phyloP scores from a whole-genome alignment of 1,140 invertebrate genomes.

The Mycetomoellerius zeteki region DNA sequence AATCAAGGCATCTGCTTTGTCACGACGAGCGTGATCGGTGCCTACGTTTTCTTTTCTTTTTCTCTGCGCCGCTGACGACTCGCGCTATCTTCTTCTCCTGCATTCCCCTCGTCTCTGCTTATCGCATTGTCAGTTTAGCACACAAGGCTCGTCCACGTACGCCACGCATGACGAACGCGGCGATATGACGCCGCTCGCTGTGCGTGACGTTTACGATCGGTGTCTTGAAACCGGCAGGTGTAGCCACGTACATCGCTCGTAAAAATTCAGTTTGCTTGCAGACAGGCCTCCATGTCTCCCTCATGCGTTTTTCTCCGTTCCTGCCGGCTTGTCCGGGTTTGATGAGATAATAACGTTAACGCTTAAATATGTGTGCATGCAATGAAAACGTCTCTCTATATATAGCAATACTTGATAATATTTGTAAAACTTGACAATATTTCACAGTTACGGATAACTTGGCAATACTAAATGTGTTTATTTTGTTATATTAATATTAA shows the following conservation, averaged over 20 bases:
- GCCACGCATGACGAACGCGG: conserved; percentile 73
- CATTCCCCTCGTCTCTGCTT: conserved; percentile 19
- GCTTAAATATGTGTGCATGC: not conserved
- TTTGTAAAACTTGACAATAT: not conserved
- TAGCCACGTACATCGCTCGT: conserved; percentile 70
- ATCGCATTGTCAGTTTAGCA: conserved; percentile 58
- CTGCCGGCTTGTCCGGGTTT: conserved; percentile 54
- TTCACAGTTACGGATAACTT: not conserved
- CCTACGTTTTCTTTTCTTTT: not conserved
- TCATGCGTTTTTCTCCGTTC: not conserved
- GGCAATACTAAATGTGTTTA: not conserved
- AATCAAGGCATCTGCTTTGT: conserved; percentile 50
- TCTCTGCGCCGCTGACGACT: not conserved
- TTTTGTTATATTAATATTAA: not conserved
- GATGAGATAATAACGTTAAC: conserved; percentile 73
- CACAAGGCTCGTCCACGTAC: conserved; percentile 70
- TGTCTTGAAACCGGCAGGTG: conserved; percentile 71
- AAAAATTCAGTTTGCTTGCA: conserved; percentile 70
- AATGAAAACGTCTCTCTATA: not conserved
- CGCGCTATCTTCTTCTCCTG: conserved; percentile 15
- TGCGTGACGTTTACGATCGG: conserved; percentile 75
- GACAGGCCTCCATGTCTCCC: conserved; percentile 31
- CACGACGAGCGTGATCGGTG: conserved; percentile 28
- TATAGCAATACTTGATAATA: not conserved
- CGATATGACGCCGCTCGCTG: conserved; percentile 67